A percentile compares a stretch with the other conserved stretches of the same genome.
phyloP scores from a whole-genome alignment of 1,140 invertebrate genomes.

The Paraescarpia echinospica region DNA sequence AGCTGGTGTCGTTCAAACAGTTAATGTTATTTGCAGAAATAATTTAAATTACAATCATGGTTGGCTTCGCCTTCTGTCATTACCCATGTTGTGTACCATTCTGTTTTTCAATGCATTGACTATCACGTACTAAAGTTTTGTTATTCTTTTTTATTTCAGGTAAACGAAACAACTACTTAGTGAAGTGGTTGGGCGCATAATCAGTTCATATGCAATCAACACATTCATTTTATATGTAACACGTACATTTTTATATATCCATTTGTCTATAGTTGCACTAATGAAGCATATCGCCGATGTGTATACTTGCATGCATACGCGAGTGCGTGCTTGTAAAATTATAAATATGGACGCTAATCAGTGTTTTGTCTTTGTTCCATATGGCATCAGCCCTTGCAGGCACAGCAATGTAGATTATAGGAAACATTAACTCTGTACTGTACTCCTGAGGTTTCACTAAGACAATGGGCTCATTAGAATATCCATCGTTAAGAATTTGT shows the following conservation, averaged over 20 bases:
- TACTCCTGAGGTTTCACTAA: too few relatives aligned
- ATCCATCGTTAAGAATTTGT: too few relatives aligned
- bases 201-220: background rate
- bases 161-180: constrained; percentile 10
- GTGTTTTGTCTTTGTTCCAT: background rate
- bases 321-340: background rate
- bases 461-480: too few relatives aligned
- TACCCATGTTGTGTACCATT: background rate
- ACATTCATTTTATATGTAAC: background rate
- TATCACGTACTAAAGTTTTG: background rate
- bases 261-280: background rate
- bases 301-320: too few relatives aligned
- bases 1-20: background rate
- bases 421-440: too few relatives aligned
- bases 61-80: background rate
- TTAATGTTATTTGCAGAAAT: background rate
- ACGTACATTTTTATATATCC: background rate
- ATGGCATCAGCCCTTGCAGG: background rate
- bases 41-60: background rate
- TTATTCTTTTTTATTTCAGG: background rate
- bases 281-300: background rate
- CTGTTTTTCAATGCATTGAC: background rate
- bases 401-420: background rate
- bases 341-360: background rate
- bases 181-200: constrained; percentile 13